These are phyloP conservation scores for Rafetus swinhoei DNA, from an alignment of 2,113 vertebrate species.

Conservation along the genomic window DNA sequence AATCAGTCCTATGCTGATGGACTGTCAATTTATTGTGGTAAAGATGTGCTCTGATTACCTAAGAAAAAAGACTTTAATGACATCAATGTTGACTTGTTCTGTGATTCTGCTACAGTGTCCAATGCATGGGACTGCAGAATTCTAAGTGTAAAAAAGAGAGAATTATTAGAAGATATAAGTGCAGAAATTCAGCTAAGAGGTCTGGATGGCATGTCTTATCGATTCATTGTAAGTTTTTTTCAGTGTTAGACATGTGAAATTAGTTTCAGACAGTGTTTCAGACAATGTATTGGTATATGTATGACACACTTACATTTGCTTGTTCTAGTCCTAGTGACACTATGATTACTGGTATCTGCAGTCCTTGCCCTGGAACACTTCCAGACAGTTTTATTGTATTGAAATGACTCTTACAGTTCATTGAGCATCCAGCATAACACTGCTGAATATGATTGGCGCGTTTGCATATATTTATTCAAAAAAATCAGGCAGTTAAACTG, in stretches of 20 bases:
- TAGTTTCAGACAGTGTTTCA: conserved; percentile 55
- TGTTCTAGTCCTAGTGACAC: conserved; percentile 61
- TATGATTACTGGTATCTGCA: conserved; percentile 75
- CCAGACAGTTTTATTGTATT: conserved; percentile 83
- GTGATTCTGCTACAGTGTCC: neutral
- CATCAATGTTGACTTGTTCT: neutral
- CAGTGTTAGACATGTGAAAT: conserved; percentile 26
- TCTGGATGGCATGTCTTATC: conserved; percentile 29
- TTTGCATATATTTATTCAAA: conserved; percentile 79
- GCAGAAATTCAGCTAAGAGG: conserved; percentile 10
- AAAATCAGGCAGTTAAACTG: conserved; percentile 75
- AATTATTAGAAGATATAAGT: neutral
- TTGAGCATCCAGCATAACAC: conserved; percentile 82
- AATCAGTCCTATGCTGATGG: conserved; percentile 28
- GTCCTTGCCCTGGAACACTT: conserved; percentile 76
- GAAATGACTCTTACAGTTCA: conserved; percentile 87
- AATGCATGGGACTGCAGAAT: neutral
- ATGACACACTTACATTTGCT: conserved; percentile 44
- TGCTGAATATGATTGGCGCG: conserved; percentile 80
- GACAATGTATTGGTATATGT: conserved; percentile 47
- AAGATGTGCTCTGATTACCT: conserved; percentile 13
- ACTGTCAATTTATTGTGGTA: conserved; percentile 23
- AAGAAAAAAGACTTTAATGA: conserved; percentile 63
- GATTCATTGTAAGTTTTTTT: neutral
- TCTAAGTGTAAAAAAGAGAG: conserved; percentile 5